A percentile compares a stretch with the other conserved stretches of the same genome.
phyloP scores from a whole-genome alignment of 2,113 vertebrate genomes.

The Corvus moneduloides region DNA sequence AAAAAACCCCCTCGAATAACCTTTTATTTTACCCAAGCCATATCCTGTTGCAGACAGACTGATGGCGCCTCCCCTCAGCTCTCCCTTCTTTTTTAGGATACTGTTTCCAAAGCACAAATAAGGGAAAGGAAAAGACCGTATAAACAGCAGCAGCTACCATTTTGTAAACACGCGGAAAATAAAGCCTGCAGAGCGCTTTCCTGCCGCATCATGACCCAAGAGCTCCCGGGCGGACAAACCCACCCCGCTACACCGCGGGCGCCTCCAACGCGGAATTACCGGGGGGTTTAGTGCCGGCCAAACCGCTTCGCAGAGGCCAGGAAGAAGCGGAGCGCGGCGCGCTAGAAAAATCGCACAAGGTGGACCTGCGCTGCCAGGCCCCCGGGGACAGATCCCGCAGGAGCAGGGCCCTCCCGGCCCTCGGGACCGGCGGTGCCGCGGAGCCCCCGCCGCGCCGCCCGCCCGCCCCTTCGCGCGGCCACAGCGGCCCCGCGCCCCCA shows the following conservation, averaged over 20 bases:
- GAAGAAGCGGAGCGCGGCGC: neutral
- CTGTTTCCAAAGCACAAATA: neutral
- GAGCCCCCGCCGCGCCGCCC: neutral
- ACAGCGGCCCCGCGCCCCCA: too few relatives aligned
- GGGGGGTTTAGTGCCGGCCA: accelerated
- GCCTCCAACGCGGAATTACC: accelerated
- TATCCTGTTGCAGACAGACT: neutral
- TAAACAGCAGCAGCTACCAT: neutral
- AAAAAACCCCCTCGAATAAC: accelerated
- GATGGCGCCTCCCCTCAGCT: neutral
- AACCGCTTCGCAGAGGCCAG: accelerated
- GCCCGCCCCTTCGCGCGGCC: too few relatives aligned
- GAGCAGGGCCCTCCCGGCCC: neutral
- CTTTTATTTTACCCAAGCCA: neutral
- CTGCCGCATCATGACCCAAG: neutral
- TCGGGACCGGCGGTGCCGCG: neutral
- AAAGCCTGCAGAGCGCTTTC: neutral
- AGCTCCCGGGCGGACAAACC: neutral
- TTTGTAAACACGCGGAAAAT: neutral
- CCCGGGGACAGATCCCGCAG: neutral
- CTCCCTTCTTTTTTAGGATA: neutral
- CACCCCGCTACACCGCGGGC: neutral
- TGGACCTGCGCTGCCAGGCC: accelerated
- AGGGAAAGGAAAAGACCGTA: neutral
- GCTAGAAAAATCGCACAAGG: accelerated